A percentile compares a stretch with the other conserved stretches of the same genome.
phyloP scores from a whole-genome alignment of 2,888 invertebrate species.

The Phyto melanocephala region DNA sequence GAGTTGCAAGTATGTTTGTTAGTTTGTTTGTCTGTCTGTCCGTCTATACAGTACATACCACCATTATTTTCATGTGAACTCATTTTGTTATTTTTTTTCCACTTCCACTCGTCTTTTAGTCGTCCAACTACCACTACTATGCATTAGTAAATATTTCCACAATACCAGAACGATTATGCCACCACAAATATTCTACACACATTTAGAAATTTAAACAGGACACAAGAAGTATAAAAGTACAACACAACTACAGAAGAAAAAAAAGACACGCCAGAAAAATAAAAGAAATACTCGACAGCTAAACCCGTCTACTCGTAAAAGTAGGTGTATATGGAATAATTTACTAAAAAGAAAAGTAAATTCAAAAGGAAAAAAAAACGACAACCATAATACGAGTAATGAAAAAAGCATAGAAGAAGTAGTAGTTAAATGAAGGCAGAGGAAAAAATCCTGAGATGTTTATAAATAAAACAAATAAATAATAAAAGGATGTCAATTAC shows the following conservation, averaged over 20 bases:
- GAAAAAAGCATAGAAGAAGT: too few relatives aligned
- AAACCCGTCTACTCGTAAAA: neutral
- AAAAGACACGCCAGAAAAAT: neutral
- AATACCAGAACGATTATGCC: constrained; percentile 43
- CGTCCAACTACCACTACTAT: constrained; percentile 31
- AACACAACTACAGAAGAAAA: neutral
- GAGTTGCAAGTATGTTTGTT: neutral
- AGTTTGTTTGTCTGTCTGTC: neutral
- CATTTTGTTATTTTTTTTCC: constrained; percentile 6
- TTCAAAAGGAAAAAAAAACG: neutral
- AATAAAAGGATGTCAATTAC: constrained; percentile 56
- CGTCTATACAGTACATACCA: neutral
- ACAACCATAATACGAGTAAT: neutral
- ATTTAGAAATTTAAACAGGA: constrained; percentile 43
- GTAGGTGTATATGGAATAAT: constrained; percentile 38
- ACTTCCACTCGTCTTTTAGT: constrained; percentile 8
- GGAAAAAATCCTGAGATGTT: constrained; percentile 16
- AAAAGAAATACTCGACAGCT: neutral
- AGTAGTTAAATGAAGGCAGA: neutral
- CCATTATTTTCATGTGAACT: constrained; percentile 38
- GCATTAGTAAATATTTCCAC: neutral
- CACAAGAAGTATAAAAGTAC: constrained; percentile 23
- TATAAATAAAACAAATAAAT: constrained; percentile 46
- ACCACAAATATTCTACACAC: constrained; percentile 42
- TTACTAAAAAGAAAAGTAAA: constrained; percentile 12